Evolutionary conservation across 2,797 vertebrate genomes (phyloP), one percentile per base, ranked within the genome.

Genomic region (Gouania willdenowi): DNA sequence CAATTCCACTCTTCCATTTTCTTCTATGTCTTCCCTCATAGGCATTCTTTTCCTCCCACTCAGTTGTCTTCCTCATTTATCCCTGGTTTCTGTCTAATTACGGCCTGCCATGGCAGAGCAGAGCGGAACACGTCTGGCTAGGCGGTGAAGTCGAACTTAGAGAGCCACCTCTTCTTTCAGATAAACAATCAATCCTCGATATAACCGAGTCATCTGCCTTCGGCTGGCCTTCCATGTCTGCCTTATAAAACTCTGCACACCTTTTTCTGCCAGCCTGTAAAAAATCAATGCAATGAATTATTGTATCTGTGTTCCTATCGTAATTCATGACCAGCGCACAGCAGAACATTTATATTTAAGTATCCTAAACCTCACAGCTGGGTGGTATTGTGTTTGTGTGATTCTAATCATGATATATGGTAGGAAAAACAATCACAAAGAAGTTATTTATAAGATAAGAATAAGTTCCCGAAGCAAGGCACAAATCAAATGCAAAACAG

Each of bases 161-260:
- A 67, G 65, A 73, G 52, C 69, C 68, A 69, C 68, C 65, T 71
- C 75, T 66, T 56, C 77, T 69, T 68, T 66, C 66, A 79, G 77
- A 82, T 70, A 42, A 61, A 66, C 73, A 66, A 83, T 84, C 81
- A 67, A 76, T 83, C 75, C 76, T 86, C 76, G 81, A 86, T 83
- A 84, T 56, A 42, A 37, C 60, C 18, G 8, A 33, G 55, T 71
- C 47, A 40, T 46, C 58, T 45, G 55, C 58, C 50, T 46, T 60
- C 56, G 21, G 15, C 37, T 52, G 39, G 34, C 37, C 46, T 56
- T 34, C 55, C 26, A 45, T 23, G 32, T 74, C 70, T 62, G 74
- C 56, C 30, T 29, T 34, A 58, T 50, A 57, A 58, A 67, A 35
- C 52, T 28, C 38, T 20, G 51, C 33, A 42, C 67, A 61, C 67